Percentiles rank a stretch among this genome's conserved stretches.
phyloP scores from a whole-genome alignment of 2,113 vertebrate genomes.

The Oceanodroma tethys region DNA sequence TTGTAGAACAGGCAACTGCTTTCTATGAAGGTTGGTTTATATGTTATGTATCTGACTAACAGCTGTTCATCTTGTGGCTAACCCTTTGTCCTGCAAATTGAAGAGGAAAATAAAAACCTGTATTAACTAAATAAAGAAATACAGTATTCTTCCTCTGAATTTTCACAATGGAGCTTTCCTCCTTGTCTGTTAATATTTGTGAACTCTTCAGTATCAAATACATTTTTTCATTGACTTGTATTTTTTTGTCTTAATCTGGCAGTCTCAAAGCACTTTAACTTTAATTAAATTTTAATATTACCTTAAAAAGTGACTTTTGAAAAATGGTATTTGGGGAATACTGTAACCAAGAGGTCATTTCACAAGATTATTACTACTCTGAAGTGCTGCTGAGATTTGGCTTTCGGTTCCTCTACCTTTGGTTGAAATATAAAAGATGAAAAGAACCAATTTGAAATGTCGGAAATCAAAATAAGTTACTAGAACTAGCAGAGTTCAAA shows the following conservation, averaged over 20 bases:
- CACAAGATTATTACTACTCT: conserved; percentile 8
- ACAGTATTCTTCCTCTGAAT: background rate
- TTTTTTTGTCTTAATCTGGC: background rate
- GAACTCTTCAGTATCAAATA: background rate
- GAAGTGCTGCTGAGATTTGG: background rate
- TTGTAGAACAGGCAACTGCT: background rate
- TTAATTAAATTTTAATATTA: conserved; percentile 24
- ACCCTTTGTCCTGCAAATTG: background rate
- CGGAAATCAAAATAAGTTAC: background rate
- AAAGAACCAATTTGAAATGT: background rate
- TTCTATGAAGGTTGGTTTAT: background rate
- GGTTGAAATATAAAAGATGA: background rate
- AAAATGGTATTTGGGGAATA: background rate
- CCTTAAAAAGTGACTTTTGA: conserved; percentile 14
- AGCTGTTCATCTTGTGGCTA: background rate
- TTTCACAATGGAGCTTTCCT: background rate
- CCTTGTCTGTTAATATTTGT: background rate
- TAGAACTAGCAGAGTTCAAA: background rate
- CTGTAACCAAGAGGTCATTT: conserved; percentile 11
- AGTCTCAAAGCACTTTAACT: conserved; percentile 5
- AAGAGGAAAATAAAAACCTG: background rate
- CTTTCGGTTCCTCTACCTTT: background rate
- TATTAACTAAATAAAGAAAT: background rate
- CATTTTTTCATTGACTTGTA: background rate
- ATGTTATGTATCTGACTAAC: background rate